A percentile compares a stretch with the other conserved stretches of the same genome.
phyloP scores from a whole-genome alignment of 2,797 vertebrate genomes.

The Thripadectes ignobilis region DNA sequence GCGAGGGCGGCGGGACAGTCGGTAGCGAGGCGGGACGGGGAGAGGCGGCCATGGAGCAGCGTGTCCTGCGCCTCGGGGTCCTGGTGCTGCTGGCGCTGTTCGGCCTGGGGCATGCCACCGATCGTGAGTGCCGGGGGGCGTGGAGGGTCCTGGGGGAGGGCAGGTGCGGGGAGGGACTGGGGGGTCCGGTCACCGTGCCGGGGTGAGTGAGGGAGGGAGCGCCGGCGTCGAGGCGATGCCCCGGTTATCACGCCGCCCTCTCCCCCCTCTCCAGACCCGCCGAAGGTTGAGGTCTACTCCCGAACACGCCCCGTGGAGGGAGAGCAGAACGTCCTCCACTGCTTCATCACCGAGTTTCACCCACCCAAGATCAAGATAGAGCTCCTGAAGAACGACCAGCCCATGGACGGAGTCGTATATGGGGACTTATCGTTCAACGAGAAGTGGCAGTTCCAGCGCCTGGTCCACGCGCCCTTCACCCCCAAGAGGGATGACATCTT shows the following conservation, averaged over 20 bases:
- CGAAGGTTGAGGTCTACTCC: slow-evolving; percentile 82
- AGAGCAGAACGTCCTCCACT: slow-evolving; percentile 77
- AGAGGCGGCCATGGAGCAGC: accelerated
- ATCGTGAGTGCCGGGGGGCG: background rate
- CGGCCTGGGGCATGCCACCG: background rate
- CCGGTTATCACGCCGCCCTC: background rate
- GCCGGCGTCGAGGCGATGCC: background rate
- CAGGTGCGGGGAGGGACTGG: too few relatives aligned
- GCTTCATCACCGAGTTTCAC: slow-evolving; percentile 82
- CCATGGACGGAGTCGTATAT: background rate
- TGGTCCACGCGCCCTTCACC: slow-evolving; percentile 50
- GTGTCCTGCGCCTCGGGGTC: accelerated
- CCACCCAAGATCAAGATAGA: slow-evolving; percentile 81
- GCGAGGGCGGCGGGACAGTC: accelerated
- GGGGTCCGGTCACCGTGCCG: background rate
- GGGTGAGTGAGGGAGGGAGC: background rate
- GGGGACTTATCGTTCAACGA: slow-evolving; percentile 84
- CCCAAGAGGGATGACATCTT: background rate
- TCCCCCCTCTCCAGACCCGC: slow-evolving; percentile 37
- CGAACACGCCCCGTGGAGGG: background rate
- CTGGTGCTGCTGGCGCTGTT: background rate
- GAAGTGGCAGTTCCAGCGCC: slow-evolving; percentile 85
- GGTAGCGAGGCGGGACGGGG: accelerated
- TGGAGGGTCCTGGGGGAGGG: background rate
- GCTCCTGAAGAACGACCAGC: slow-evolving; percentile 43